Conservation (phyloP, 2,113 vertebrate species). For the Suncus etruscus region DNA sequence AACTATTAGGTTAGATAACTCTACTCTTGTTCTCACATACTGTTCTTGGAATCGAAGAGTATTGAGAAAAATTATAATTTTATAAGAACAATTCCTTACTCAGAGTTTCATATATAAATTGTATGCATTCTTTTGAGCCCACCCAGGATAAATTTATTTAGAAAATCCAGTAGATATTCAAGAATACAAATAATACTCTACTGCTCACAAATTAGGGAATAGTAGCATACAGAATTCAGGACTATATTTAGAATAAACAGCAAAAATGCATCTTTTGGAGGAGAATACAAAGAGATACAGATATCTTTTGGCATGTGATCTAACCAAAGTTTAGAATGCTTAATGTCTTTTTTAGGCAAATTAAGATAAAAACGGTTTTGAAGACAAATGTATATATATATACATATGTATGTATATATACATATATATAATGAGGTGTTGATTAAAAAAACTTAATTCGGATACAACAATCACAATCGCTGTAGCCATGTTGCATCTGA, state of each 20-base stretch:
- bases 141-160: not conserved
- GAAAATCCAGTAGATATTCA: not conserved
- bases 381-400: too few species aligned
- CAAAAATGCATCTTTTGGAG: not conserved
- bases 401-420: too few species aligned
- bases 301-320: not conserved
- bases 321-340: not conserved
- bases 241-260: not conserved
- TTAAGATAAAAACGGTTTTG: not conserved
- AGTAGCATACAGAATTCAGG: not conserved
- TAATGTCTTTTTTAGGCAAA: not conserved
- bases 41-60: not conserved
- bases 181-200: not conserved
- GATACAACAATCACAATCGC: too few species aligned
- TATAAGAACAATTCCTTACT: not conserved
- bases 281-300: not conserved
- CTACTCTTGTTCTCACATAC: not conserved
- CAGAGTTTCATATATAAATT: not conserved
- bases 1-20: not conserved
- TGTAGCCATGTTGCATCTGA: too few species aligned
- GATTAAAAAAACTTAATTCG: not conserved
- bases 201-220: not conserved
- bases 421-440: not conserved
- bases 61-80: conserved; percentile 17
- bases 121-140: not conserved